Evolutionary conservation across 1,140 invertebrate genomes (phyloP).

Genomic region (Lepidurus packardi): DNA sequence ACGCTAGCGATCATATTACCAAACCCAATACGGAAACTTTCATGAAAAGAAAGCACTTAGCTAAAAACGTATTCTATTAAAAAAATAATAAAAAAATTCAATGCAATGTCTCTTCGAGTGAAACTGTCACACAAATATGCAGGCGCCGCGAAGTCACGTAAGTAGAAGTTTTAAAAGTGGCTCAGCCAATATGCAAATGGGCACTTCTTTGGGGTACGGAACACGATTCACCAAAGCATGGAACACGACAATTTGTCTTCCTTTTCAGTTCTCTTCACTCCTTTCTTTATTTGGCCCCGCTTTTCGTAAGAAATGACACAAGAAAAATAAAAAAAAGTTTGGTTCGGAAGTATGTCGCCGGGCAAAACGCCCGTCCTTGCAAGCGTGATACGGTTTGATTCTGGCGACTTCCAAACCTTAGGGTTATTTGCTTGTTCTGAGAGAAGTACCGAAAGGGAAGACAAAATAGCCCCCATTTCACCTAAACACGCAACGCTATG

Average conservation of each 20-base stretch:
- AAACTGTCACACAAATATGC: neutral
- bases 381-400: neutral
- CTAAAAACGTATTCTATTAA: too few relatives aligned
- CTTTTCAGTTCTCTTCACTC: neutral
- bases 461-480: too few relatives aligned
- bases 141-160: neutral
- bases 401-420: neutral
- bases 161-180: neutral
- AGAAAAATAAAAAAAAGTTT: neutral
- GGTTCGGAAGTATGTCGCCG: neutral
- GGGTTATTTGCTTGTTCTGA: too few relatives aligned
- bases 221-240: neutral
- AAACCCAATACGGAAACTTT: too few relatives aligned
- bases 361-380: neutral
- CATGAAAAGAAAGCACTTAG: too few relatives aligned
- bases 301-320: neutral
- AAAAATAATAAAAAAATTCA: neutral
- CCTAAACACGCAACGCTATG: too few relatives aligned
- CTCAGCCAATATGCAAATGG: neutral
- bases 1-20: too few relatives aligned
- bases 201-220: neutral
- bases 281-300: neutral
- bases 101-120: neutral
- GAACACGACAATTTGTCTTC: neutral
- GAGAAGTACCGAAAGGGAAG: too few relatives aligned